Evolutionary conservation across 2,888 invertebrate species (phyloP).

Genomic region (Scaptodrosophila latifasciaeformis): DNA sequence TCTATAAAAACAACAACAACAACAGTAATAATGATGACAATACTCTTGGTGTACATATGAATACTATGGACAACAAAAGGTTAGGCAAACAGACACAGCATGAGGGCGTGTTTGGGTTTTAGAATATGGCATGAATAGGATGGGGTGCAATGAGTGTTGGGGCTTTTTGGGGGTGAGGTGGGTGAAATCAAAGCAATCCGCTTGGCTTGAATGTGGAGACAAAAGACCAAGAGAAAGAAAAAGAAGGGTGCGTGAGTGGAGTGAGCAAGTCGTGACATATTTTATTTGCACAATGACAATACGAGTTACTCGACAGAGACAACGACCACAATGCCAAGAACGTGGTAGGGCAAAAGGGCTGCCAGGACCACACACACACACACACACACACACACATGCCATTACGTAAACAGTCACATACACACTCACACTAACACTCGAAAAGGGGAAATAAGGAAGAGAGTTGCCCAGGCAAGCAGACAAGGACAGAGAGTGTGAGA

Average conservation of each 20-base stretch:
- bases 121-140: constrained; percentile 1
- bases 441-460: too few relatives aligned
- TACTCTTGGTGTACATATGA: constrained; percentile 1
- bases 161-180: constrained; percentile 6
- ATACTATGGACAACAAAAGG: constrained; percentile 48
- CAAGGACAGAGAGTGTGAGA: background rate
- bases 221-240: too few relatives aligned
- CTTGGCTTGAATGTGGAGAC: background rate
- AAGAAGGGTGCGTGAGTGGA: constrained; percentile 32
- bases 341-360: background rate
- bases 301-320: constrained; percentile 60
- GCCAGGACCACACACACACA: too few relatives aligned
- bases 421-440: constrained; percentile 15
- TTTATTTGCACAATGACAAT: constrained; percentile 71
- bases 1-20: constrained; percentile 17
- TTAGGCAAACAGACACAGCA: constrained; percentile 36
- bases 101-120: constrained; percentile 52
- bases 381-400: constrained; percentile 57
- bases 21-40: too few relatives aligned
- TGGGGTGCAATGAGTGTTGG: background rate
- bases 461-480: background rate
- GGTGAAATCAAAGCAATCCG: background rate
- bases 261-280: constrained; percentile 70
- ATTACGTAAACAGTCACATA: constrained; percentile 57
- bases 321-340: constrained; percentile 12